Conservation (phyloP, 2,888 invertebrate species). For the Saturnia japonica region DNA sequence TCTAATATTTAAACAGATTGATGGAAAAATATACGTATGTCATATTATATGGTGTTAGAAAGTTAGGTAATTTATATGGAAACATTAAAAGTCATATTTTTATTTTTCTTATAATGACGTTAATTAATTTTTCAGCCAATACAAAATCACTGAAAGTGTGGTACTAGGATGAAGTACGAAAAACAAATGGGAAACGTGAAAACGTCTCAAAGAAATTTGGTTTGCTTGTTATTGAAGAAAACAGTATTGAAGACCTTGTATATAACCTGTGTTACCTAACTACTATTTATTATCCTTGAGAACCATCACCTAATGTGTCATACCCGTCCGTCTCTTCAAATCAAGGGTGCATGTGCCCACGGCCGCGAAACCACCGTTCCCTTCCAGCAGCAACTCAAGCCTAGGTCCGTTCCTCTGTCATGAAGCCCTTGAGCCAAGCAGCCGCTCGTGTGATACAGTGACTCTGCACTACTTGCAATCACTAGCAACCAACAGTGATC, state of each 20-base stretch:
- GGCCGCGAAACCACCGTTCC: too few relatives aligned
- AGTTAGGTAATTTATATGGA: background rate
- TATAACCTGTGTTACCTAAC: too few relatives aligned
- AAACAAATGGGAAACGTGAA: background rate
- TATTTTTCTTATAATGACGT: background rate
- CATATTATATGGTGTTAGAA: background rate
- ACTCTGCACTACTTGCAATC: too few relatives aligned
- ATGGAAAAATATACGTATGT: slow-evolving; percentile 5
- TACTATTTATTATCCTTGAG: too few relatives aligned
- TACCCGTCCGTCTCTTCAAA: too few relatives aligned
- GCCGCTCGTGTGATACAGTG: too few relatives aligned
- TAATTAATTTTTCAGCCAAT: background rate
- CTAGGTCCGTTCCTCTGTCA: too few relatives aligned
- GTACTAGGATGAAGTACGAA: background rate
- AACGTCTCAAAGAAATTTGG: background rate
- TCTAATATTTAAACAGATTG: slow-evolving; percentile 11
- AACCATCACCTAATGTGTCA: too few relatives aligned
- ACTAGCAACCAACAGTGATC: too few relatives aligned
- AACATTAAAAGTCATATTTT: background rate
- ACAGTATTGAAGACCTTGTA: background rate
- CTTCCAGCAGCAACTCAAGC: too few relatives aligned
- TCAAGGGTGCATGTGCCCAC: too few relatives aligned
- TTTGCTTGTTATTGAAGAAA: background rate
- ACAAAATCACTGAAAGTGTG: background rate
- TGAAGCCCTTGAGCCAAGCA: too few relatives aligned